A percentile compares a stretch with the other conserved stretches of the same genome.
These are phyloP conservation scores for Nemopilema nomurai DNA, from an alignment of 30 jellyfish, hydroid and myxozoan genomes.

Conservation along the genomic window DNA sequence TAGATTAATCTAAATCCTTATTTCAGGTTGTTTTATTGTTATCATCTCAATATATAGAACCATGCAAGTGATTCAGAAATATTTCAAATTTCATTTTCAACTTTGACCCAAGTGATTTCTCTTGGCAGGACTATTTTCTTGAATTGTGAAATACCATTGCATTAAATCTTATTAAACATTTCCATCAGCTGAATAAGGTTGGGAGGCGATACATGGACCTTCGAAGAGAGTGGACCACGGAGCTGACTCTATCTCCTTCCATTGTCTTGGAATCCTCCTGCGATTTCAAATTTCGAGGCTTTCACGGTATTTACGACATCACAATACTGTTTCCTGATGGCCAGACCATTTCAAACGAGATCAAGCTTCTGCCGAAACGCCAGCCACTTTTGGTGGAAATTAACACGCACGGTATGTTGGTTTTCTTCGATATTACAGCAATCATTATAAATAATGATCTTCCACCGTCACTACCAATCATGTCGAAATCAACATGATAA, in stretches of 20 bases:
- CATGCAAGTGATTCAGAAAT: too few species aligned
- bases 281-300: slow-evolving; percentile 73
- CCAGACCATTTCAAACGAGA: slow-evolving; percentile 45
- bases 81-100: too few species aligned
- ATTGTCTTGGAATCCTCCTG: slow-evolving; percentile 32
- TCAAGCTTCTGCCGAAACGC: slow-evolving; percentile 45
- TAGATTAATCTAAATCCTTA: too few species aligned
- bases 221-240: slow-evolving; percentile 79
- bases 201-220: slow-evolving; percentile 70
- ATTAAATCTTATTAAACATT: neutral
- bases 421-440: too few species aligned
- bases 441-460: too few species aligned
- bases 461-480: too few species aligned
- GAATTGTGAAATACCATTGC: too few species aligned
- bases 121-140: too few species aligned
- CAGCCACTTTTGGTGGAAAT: slow-evolving; percentile 68
- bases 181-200: slow-evolving; percentile 54
- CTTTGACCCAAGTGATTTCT: too few species aligned
- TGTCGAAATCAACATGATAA: too few species aligned
- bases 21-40: too few species aligned
- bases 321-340: slow-evolving; percentile 85
- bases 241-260: slow-evolving; percentile 40
- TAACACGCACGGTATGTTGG: slow-evolving; percentile 53
- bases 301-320: slow-evolving; percentile 67
- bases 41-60: too few species aligned